Evolutionary conservation across 1,140 invertebrate genomes (phyloP), one percentile per base, ranked within the genome.

Genomic region (Bombus cullumanus): DNA sequence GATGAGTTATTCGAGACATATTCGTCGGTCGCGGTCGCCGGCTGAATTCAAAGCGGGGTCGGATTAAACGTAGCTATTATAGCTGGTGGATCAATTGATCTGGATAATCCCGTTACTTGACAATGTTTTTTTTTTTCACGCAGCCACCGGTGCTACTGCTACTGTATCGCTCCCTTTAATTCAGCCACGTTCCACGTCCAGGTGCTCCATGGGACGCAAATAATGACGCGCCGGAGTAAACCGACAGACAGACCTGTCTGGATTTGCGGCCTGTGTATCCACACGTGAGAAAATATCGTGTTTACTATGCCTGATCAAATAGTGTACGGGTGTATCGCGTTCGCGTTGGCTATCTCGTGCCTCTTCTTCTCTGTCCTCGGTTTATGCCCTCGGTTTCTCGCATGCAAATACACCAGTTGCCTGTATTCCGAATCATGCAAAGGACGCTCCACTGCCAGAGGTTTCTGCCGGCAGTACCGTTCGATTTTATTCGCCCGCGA

Each of bases 271-370:
- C 78, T 81, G 86, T 72, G 83, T 86, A 90, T 92, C 77, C 86
- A 86, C 86, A 88, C 91, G 92, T 92, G 93, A 92, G 93, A 93
- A 93, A 93, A 93, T 93, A 92, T 92, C 89, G 88, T 89, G 91
- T 93, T 93, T 92, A 89, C 89, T 86, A 72, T 88, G 71, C 81
- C 92, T 93, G 93, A 92, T 93, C 93, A 93, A 93, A 93, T 87
- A 90, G 73, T 75, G 87, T 28, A 86, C 88, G 69, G 73, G 85
- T 85, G 80, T 86, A 82, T 87, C 69, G 62, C 59, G 80, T 66
- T 73, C 71, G 73, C 66, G 62, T 53, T 25, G 47, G 74, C 74
- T 31, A 37, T 57, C 39, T 25, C 57, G 62, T 47, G 25, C 18
- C 73, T 72, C 81, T 68, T 77, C 80, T 80, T 79, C 62, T 74